A percentile compares a stretch with the other conserved stretches of the same genome.
Conservation (phyloP, 2,888 invertebrate genomes). For the Rhagonycha fulva region DNA sequence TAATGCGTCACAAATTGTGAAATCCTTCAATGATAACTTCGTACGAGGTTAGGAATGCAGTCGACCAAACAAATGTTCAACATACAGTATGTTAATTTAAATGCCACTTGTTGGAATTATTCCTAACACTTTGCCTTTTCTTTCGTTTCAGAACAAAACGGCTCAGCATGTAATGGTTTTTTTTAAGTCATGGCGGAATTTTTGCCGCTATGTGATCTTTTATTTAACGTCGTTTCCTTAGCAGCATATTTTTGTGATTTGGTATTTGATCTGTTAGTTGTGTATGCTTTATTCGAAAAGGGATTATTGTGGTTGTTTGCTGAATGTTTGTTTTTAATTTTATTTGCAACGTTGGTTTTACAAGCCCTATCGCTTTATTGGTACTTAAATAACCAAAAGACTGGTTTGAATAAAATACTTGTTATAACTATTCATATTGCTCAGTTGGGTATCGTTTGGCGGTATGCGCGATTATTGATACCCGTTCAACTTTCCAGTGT, state of each 20-base stretch:
- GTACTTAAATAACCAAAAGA: constrained; percentile 64
- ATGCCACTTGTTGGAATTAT: background rate
- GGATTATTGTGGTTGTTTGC: constrained; percentile 68
- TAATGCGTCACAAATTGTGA: background rate
- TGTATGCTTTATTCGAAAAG: constrained; percentile 78
- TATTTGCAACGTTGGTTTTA: constrained; percentile 74
- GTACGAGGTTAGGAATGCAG: constrained; percentile 1
- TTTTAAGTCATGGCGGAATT: constrained; percentile 72
- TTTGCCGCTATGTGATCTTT: constrained; percentile 86
- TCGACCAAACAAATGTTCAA: background rate
- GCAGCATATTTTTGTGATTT: constrained; percentile 91
- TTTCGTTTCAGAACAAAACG: constrained; percentile 1
- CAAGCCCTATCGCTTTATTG: constrained; percentile 77
- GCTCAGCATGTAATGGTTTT: constrained; percentile 50
- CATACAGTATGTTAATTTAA: background rate
- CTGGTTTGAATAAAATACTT: constrained; percentile 56
- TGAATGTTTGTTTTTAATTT: constrained; percentile 71
- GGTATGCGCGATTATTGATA: constrained; percentile 83
- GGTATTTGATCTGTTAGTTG: constrained; percentile 85
- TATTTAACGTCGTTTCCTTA: constrained; percentile 88
- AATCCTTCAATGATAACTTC: background rate
- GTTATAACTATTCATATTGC: constrained; percentile 67
- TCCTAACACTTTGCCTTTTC: background rate
- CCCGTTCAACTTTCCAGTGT: constrained; percentile 82
- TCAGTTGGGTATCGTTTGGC: constrained; percentile 76